Evolutionary conservation across 2,113 vertebrate genomes (phyloP).

Genomic region (Lutjanus erythropterus): DNA sequence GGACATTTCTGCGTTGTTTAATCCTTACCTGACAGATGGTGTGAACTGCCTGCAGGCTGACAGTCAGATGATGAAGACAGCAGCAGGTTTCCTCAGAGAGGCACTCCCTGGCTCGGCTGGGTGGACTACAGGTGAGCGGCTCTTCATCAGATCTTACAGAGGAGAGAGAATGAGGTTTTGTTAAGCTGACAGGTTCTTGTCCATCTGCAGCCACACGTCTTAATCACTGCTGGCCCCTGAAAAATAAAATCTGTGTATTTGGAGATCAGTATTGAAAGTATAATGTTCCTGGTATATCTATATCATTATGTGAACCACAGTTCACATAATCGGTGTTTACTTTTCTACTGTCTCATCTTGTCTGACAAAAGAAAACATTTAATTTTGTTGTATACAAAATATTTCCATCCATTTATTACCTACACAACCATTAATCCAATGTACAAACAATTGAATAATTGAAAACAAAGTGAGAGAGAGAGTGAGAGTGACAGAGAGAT

Average conservation of each 20-base stretch:
- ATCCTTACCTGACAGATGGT: conserved; percentile 58
- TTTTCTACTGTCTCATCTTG: neutral
- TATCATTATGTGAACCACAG: no score
- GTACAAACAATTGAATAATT: no score
- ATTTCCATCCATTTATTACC: neutral
- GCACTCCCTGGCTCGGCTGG: conserved; percentile 23
- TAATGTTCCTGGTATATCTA: neutral
- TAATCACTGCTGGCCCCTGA: neutral
- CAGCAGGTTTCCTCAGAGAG: conserved; percentile 28
- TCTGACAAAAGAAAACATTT: no score
- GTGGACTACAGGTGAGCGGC: conserved; percentile 34
- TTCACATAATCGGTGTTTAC: neutral
- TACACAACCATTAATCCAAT: no score
- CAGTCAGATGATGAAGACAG: conserved; percentile 31
- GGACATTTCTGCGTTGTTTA: conserved; percentile 15
- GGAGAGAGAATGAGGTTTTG: conserved; percentile 9
- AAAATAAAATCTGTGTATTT: neutral
- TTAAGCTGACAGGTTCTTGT: conserved; percentile 13
- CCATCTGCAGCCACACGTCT: conserved; percentile 18
- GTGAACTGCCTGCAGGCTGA: conserved; percentile 56
- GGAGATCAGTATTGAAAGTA: neutral
- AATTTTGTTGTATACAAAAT: no score
- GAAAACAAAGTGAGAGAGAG: no score
- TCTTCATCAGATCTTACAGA: conserved; percentile 21
- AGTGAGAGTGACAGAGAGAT: no score